A percentile compares a stretch with the other conserved stretches of the same genome.
phyloP scores from a whole-genome alignment of 2,113 vertebrate genomes.

The Etheostoma spectabile region DNA sequence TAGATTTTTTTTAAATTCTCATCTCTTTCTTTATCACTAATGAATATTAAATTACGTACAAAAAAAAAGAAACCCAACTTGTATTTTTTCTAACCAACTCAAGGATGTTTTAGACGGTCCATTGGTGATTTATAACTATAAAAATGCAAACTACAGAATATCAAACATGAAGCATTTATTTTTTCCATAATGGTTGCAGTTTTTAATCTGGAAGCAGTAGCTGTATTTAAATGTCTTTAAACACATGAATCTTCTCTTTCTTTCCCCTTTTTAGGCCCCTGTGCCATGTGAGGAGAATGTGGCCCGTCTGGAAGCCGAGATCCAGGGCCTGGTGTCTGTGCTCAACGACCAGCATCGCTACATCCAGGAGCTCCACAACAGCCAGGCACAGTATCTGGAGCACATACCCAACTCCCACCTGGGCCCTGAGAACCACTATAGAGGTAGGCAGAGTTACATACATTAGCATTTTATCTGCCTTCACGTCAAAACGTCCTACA shows the following conservation, averaged over 20 bases:
- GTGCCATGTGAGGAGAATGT: conserved; percentile 61
- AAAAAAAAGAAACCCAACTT: background rate
- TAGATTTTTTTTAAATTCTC: background rate
- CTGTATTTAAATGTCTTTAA: too few relatives aligned
- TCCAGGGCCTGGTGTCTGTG: conserved; percentile 49
- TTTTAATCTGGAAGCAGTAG: background rate
- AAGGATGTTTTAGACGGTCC: background rate
- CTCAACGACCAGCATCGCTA: conserved; percentile 64
- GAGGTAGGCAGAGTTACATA: conserved; percentile 36
- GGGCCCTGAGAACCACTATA: conserved; percentile 52
- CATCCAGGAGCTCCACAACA: conserved; percentile 71
- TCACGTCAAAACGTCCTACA: background rate
- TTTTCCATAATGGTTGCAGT: background rate
- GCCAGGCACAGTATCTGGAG: conserved; percentile 64
- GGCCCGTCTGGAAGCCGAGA: conserved; percentile 52
- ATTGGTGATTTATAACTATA: background rate
- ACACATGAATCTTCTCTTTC: background rate
- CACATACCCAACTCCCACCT: conserved; percentile 64
- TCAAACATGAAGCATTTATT: background rate
- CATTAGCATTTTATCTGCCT: background rate
- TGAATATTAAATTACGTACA: too few relatives aligned
- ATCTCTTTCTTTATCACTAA: background rate
- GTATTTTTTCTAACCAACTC: background rate
- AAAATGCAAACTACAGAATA: background rate
- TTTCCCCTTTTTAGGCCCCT: conserved; percentile 51